These are phyloP conservation scores for Sigmodon hispidus DNA, from an alignment of 2,113 vertebrate species.

Conservation along the genomic window DNA sequence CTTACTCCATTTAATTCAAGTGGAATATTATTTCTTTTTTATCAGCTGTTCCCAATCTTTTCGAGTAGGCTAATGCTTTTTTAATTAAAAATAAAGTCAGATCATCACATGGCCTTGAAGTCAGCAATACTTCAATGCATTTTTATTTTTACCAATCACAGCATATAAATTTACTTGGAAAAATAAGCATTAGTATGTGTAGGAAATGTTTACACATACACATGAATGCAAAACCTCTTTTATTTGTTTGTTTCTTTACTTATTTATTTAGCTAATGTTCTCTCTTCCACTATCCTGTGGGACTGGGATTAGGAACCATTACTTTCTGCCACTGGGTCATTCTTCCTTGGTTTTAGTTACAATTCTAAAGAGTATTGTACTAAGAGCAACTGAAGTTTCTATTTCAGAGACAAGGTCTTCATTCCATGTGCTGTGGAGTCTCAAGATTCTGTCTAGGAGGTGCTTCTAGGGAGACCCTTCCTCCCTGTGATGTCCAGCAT, in stretches of 20 bases:
- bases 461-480: not conserved
- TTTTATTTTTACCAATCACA: conserved; percentile 16
- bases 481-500: not conserved
- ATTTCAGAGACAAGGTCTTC: conserved; percentile 10
- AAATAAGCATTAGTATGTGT: not conserved
- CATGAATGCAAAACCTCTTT: not conserved
- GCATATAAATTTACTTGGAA: conserved; percentile 16
- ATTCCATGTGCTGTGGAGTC: not conserved
- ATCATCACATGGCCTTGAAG: not conserved
- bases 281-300: too few relatives aligned
- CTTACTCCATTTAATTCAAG: conserved; percentile 46
- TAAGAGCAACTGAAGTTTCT: not conserved
- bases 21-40: conserved; percentile 27
- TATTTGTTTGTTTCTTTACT: not conserved
- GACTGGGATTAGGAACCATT: conserved; percentile 24
- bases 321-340: not conserved
- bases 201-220: not conserved
- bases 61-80: conserved; percentile 24
- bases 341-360: conserved; percentile 50
- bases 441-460: not conserved
- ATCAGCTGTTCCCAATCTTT: not conserved
- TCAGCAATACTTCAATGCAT: not conserved
- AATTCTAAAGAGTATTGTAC: not conserved
- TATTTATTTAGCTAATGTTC: not conserved
- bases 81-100: conserved; percentile 37